These are phyloP conservation scores for Dioctria linearis DNA, from an alignment of 2,888 invertebrate genomes.

Conservation along the genomic window DNA sequence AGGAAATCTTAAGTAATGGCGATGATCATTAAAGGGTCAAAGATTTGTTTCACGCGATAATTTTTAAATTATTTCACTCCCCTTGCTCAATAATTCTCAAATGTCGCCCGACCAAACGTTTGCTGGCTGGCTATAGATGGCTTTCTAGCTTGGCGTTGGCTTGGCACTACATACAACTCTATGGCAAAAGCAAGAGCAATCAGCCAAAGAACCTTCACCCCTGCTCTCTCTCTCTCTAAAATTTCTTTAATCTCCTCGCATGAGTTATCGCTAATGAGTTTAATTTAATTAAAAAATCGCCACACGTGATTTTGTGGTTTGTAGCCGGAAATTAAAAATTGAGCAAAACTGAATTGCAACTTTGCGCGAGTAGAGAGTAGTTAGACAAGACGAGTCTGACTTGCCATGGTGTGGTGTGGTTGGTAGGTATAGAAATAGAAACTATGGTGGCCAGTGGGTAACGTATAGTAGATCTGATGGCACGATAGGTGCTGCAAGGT, in stretches of 20 bases:
- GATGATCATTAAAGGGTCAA: conserved; percentile 45
- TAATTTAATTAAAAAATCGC: conserved; percentile 61
- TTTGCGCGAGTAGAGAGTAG: conserved; percentile 3
- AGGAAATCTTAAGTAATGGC: conserved; percentile 30
- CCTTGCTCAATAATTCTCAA: conserved; percentile 30
- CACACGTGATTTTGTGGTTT: conserved; percentile 61
- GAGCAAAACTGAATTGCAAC: conserved; percentile 41
- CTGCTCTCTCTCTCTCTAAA: conserved; percentile 39
- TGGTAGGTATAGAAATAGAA: conserved; percentile 1
- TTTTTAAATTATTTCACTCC: conserved; percentile 41
- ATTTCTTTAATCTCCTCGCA: conserved; percentile 60
- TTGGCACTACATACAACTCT: background rate
- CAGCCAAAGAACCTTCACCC: conserved; percentile 47
- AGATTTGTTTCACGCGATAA: conserved; percentile 48
- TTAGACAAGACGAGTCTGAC: background rate
- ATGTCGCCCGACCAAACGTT: conserved; percentile 13
- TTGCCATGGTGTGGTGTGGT: background rate
- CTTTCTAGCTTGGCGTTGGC: background rate
- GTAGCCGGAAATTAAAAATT: conserved; percentile 51
- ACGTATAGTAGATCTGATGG: background rate
- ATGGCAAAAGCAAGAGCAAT: conserved; percentile 14
- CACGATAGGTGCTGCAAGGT: conserved; percentile 3
- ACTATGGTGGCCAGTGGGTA: background rate
- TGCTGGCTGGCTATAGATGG: background rate
- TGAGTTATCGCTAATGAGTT: conserved; percentile 62